Evolutionary conservation across 2,888 invertebrate genomes (phyloP).

Genomic region (Mycalesis mineus): DNA sequence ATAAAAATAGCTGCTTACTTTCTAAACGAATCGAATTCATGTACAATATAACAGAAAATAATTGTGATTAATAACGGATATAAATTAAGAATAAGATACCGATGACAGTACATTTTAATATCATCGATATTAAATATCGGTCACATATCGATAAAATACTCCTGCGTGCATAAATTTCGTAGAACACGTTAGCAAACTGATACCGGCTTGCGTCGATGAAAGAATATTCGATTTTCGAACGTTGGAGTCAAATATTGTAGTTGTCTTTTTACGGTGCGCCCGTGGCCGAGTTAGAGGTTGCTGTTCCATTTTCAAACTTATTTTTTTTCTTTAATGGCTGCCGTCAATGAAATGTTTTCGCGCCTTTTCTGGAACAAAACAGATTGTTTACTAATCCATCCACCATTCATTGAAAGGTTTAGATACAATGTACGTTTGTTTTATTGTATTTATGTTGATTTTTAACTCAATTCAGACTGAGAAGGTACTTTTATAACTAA

Average conservation of each 20-base stretch:
- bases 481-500: no score
- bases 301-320: slow-evolving; percentile 70
- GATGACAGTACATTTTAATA: neutral
- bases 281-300: slow-evolving; percentile 75
- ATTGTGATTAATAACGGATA: neutral
- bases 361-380: slow-evolving; percentile 34
- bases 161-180: neutral
- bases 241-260: slow-evolving; percentile 48
- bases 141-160: neutral
- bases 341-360: slow-evolving; percentile 41
- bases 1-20: no score
- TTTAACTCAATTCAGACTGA: no score
- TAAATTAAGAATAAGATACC: neutral
- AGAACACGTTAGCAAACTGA: slow-evolving; percentile 2
- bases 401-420: neutral
- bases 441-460: neutral
- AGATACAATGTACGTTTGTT: neutral
- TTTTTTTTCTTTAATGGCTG: slow-evolving; percentile 45
- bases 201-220: slow-evolving; percentile 38
- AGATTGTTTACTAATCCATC: slow-evolving; percentile 13
- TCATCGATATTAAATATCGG: neutral
- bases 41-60: neutral
- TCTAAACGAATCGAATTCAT: no score
- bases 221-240: slow-evolving; percentile 45
- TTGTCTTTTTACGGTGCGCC: slow-evolving; percentile 67